Evolutionary conservation across 2,113 vertebrate species (phyloP).

Genomic region (Pseudonaja textilis): DNA sequence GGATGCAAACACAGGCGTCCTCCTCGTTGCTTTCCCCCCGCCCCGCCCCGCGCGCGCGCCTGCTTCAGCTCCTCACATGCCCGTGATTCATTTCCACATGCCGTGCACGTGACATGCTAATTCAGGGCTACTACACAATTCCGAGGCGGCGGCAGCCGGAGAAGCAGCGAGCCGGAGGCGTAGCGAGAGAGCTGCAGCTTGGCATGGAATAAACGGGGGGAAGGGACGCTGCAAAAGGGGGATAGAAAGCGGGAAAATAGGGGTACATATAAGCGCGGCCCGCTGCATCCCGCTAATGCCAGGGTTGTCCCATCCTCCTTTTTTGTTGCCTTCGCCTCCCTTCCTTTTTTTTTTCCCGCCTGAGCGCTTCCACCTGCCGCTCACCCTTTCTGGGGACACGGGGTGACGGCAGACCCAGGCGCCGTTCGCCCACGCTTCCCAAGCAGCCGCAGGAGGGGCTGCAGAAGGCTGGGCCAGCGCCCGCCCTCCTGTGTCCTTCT

Average conservation of each 20-base stretch:
- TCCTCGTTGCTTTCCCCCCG: constrained; percentile 56
- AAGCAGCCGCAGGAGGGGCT: constrained; percentile 21
- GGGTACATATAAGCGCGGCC: not conserved
- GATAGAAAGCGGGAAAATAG: not conserved
- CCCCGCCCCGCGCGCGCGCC: not conserved
- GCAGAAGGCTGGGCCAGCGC: constrained; percentile 8
- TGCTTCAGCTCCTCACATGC: constrained; percentile 65
- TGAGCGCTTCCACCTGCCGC: constrained; percentile 13
- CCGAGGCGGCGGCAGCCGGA: constrained; percentile 44
- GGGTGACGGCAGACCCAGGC: constrained; percentile 26
- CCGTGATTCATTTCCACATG: constrained; percentile 73
- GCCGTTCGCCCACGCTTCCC: constrained; percentile 14
- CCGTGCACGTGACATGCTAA: constrained; percentile 72
- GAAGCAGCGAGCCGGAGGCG: constrained; percentile 31
- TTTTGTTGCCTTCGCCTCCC: not conserved
- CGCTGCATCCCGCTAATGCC: not conserved
- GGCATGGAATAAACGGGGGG: not conserved
- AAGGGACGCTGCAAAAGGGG: not conserved
- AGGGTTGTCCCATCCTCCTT: not conserved
- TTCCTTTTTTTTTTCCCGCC: not conserved
- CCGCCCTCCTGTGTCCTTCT: constrained; percentile 1
- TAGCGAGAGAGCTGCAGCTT: constrained; percentile 11
- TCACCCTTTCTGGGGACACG: constrained; percentile 13
- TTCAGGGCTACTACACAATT: constrained; percentile 71
- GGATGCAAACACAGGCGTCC: constrained; percentile 70